These are phyloP conservation scores for Hypomecis punctinalis DNA, from an alignment of 2,888 invertebrate genomes.

Conservation along the genomic window DNA sequence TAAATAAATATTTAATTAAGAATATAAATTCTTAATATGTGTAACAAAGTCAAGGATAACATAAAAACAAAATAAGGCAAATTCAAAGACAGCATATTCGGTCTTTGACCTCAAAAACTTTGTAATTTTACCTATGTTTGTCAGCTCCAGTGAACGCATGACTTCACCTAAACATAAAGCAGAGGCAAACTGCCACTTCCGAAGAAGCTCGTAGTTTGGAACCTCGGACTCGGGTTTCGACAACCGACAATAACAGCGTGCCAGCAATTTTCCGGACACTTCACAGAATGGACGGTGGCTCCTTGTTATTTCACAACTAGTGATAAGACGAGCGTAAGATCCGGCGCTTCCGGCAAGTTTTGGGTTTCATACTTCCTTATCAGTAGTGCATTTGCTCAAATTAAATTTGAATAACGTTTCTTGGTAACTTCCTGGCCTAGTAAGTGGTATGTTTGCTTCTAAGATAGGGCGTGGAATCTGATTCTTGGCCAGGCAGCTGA, in stretches of 20 bases:
- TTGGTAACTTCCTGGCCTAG: too few relatives aligned
- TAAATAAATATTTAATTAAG: too few relatives aligned
- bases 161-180: conserved; percentile 13
- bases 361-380: background rate
- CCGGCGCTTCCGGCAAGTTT: background rate
- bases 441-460: too few relatives aligned
- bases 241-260: conserved; percentile 36
- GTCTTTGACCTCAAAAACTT: background rate
- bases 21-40: too few relatives aligned
- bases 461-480: too few relatives aligned
- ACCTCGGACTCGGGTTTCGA: conserved; percentile 30
- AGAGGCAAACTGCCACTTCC: conserved; percentile 16
- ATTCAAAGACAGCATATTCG: too few relatives aligned
- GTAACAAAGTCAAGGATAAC: too few relatives aligned
- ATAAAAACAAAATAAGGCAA: too few relatives aligned
- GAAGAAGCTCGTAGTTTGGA: conserved; percentile 12
- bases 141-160: background rate
- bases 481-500: too few relatives aligned
- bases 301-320: conserved; percentile 38
- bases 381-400: too few relatives aligned
- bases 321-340: background rate
- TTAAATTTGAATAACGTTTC: too few relatives aligned
- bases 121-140: conserved; percentile 3
- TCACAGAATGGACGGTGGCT: conserved; percentile 37
- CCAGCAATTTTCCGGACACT: conserved; percentile 40